Base-by-base conservation (phyloP, 2,113 vertebrate genomes). In the Aix galericulata region DNA sequence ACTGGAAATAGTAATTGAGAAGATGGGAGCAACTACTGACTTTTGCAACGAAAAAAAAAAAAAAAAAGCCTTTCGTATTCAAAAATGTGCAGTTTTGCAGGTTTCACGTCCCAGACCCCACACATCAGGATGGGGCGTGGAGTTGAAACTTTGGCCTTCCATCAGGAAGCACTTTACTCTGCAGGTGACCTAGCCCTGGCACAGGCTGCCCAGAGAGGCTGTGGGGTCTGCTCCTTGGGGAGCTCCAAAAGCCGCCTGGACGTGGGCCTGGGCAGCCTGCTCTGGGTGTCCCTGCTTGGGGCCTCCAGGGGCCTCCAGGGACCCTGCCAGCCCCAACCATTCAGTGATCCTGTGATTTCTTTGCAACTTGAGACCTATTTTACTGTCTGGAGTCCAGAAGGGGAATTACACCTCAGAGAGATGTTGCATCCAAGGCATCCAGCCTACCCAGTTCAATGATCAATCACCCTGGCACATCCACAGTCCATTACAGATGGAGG, bases 401-500 rank as follows among this genome's bases (percentile, higher is more conserved):
- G 26, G 58, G 18, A 34, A 59, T 81, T n/a, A 36, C 26, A 38
- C 10, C n/a, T n/a, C 27, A 17, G 31, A 42, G 14, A 36, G 11
- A 31, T 7, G 31, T 34, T 59, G 40, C 42, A 59, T 16, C n/a
- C 44, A 55, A 74, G 60, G 26, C 22, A 9, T 73, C 69, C 60
- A 64, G 26, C 42, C 55, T 64, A 69, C n/a, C 26, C 48, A 38
- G 55, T 36, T 53, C n/a, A 10, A 10, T 4, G 13, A 11, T 8
- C 36, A 23, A 34, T 32, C 29, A 53, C 59, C 27, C 26, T n/a
- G 75, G 29, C 7, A 31, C 2, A 2, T 25, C 58, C 29, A 52
- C 15, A 53, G 25, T 22, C 62, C 32, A 4, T 13, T 46, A 40
- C 1, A 5, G 6, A 12, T 0, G 0, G 58, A 56, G 0, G 52